A percentile compares a stretch with the other conserved stretches of the same genome.
These are phyloP conservation scores for Tetranychus truncatus DNA, from an alignment of 2,888 invertebrate species.

Conservation along the genomic window DNA sequence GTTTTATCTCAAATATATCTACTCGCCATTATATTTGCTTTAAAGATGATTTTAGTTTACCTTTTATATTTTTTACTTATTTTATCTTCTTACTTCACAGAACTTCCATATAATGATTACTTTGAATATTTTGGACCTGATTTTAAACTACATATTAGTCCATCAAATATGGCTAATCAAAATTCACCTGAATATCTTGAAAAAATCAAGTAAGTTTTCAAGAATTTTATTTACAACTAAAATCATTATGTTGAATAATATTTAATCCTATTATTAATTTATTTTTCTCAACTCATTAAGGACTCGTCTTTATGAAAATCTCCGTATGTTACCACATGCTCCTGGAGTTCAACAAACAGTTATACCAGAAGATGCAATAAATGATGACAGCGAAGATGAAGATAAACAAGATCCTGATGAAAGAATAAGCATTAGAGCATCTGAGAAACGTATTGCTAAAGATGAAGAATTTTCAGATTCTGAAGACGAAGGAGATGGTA, in stretches of 20 bases:
- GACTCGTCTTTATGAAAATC: conserved; percentile 74
- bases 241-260: background rate
- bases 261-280: no score
- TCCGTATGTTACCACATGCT: conserved; percentile 89
- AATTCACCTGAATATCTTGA: conserved; percentile 95
- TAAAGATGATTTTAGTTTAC: background rate
- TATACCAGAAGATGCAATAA: conserved; percentile 59
- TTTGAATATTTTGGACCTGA: conserved; percentile 99
- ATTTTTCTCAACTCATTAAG: conserved; percentile 31
- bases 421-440: conserved; percentile 41
- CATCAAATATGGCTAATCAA: conserved; percentile 97
- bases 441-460: conserved; percentile 78
- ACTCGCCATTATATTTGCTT: no score
- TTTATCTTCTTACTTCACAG: conserved; percentile 33
- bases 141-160: conserved; percentile 95
- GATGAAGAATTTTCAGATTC: conserved; percentile 64
- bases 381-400: conserved; percentile 51
- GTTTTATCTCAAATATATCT: no score
- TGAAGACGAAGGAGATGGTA: conserved; percentile 67
- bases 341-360: conserved; percentile 77
- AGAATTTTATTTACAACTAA: background rate
- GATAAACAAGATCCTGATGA: conserved; percentile 81
- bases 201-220: conserved; percentile 57
- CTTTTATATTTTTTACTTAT: no score
- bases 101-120: conserved; percentile 96